These are phyloP conservation scores for Choristoneura rosaceana DNA, from an alignment of 2,888 invertebrate species.

Conservation along the genomic window DNA sequence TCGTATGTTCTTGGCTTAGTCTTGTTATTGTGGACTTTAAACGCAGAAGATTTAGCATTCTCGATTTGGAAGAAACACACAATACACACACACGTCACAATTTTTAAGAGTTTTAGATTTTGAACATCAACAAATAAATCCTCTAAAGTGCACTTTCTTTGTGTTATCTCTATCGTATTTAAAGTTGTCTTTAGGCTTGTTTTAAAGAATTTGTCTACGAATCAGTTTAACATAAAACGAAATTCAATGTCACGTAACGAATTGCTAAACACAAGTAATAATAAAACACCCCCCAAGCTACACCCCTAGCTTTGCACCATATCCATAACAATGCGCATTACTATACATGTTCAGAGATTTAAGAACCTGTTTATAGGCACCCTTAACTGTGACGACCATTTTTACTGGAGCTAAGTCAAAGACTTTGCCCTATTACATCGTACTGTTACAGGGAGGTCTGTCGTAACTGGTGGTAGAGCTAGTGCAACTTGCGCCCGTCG, in stretches of 20 bases:
- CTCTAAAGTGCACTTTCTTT: too few species aligned
- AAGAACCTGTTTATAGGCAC: constrained; percentile 59
- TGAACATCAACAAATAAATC: too few species aligned
- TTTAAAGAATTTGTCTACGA: too few species aligned
- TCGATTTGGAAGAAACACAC: too few species aligned
- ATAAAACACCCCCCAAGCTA: constrained; percentile 60
- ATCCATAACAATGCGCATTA: constrained; percentile 77
- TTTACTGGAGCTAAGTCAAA: constrained; percentile 50
- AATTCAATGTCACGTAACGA: constrained; percentile 4
- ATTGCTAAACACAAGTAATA: constrained; percentile 55
- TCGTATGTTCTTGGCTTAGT: too few species aligned
- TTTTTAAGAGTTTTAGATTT: too few species aligned
- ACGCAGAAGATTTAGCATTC: too few species aligned
- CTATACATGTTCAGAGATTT: constrained; percentile 73
- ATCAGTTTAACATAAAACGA: too few species aligned
- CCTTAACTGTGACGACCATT: constrained; percentile 61
- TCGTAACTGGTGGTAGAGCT: constrained; percentile 57
- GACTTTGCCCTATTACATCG: constrained; percentile 40
- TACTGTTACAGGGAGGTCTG: constrained; percentile 54
- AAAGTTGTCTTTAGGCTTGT: too few species aligned
- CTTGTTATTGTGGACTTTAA: too few species aligned
- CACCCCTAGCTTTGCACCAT: constrained; percentile 62
- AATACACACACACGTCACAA: too few species aligned
- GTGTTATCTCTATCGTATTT: too few species aligned
- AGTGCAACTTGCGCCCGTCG: constrained; percentile 72